Evolutionary conservation across 2,797 vertebrate species (phyloP), one percentile per base, ranked within the genome.

Genomic region (Lutra lutra): DNA sequence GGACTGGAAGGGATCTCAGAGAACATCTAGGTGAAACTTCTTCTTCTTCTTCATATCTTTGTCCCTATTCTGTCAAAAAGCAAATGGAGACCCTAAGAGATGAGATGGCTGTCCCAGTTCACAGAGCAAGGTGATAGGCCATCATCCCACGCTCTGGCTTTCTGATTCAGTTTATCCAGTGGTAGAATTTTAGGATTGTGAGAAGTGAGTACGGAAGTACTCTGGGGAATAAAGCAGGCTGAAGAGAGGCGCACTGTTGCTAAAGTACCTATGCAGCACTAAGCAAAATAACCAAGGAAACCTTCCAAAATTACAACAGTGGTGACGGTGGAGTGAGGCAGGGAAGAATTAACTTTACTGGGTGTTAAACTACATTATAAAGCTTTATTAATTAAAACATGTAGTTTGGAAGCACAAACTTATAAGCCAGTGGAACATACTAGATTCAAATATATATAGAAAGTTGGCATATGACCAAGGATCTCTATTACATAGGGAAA

Each of bases 201-300:
- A n/a, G 54, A 86, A 48, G 46, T 18, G n/a, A 73, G 54, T 14
- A 80, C 7, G 14, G 56, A 82, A 73, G 85, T 20, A 64, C 66
- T 87, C 91, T 35, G 20, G 3, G 4, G 38, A 13, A 2, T 48
- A 80, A 85, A 38, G 4, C 32, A 43, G n/a, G 38, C 14, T 46
- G 20, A 79, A 92, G 70, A 86, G 62, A 90, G 27, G 6, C 7
- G 51, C 25, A 9, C 18, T 85, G 0, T 80, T 77, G 92, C 21
- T 79, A 9, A 92, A 94, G 25, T 43, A 6, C 27, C 79, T 77
- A 23, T 14, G 18, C 5, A 56, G 18, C 54, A 79, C 75, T 89
- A 85, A 96, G 82, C 83, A 94, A 75, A 90, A 48, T 7, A 92
- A 38, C 43, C 21, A 89, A 84, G 85, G 56, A 97, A 73, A 80